Base-by-base conservation (phyloP, 2,113 vertebrate species). In the Agelaius tricolor region DNA sequence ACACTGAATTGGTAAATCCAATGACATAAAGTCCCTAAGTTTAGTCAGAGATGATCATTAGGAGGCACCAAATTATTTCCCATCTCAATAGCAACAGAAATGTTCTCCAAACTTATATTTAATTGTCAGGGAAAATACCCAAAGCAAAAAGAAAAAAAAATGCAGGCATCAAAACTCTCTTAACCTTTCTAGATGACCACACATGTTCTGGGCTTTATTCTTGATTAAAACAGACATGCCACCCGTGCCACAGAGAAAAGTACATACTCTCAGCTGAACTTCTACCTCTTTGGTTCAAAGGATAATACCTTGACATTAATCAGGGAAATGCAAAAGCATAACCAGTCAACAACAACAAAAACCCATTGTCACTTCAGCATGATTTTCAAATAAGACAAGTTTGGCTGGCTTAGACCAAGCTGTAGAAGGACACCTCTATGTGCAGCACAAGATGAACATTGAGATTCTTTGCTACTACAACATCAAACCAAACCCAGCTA, bases 11-110 rank as follows among this genome's bases (percentile, higher is more conserved):
- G 63, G 26, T 51, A 93, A 61, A 86, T 59, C 24, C 31, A 92
- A 49, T 33, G 35, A 71, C 58, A 76, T 62, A 31, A 69, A 75
- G 19, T 44, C 24, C 31, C 8, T 16, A 24, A 59, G 11, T 93
- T 95, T 81, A 94, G 30, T 78, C 68, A 66, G 46, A 89, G 79
- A 43, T 87, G 30, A 95, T 88, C 35, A 37, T 89, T 78, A 92
- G 37, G 65, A 96, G 43, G 72, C 84, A 94, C 58, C 7, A 93
- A 73, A 86, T 85, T 77, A 55, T 57, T 94, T 94, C 86, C 37
- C 63, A 90, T 86, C 74, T 71, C 72, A 84, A 47, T 35, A 90
- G 80, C 68, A 96, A 82, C 5, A 75, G 46, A 89, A 92, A 92
- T 6, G 8, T 89, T 94, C 93, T 93, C 67, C 59, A 94, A 83